Base-by-base conservation (phyloP, 2,797 vertebrate species). In the Lacerta bilineata region DNA sequence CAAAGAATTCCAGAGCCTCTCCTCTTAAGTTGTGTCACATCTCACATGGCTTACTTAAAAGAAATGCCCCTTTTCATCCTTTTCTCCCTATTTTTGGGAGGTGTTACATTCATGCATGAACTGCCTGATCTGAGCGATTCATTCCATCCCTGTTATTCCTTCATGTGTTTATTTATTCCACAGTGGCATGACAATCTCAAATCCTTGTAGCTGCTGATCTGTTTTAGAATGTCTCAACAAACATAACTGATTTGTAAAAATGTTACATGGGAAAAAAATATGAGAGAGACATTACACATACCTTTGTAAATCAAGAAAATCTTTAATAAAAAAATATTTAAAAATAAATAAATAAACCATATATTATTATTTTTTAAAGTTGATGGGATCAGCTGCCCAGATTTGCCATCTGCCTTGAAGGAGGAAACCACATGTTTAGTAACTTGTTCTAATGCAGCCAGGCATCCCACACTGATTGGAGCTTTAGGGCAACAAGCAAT, bases 391-490 rank as follows among this genome's bases (percentile, higher is more conserved):
- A 39, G 76, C 83, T 87, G 84, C 80, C 68, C 0, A 0, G 33
- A n/a, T 39, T 76, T 83, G 15, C 71, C 23, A 50, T 0, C 0
- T 80, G 81, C 66, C 80, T 61, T 27, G 82, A 78, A 91, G 85
- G 85, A 90, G 78, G 86, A 77, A 82, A 55, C 39, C 91, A 64
- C 91, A 84, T 79, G 85, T 59, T 39, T 64, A 68, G 39, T 50
- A 10, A n/a, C 79, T 93, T 86, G 43, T 64, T 55, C 84, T 94
- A 83, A 91, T 68, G 29, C 84, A 69, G 86, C 87, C 0, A 0
- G 86, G 76, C 0, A 0, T 13, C 2, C 1, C 0, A n/a, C 74
- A 2, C 8, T 18, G 41, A 88, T 76, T 61, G 1, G 8, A 29
- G 72, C 86, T 80, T 39, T 3, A 29, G 89, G 89, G 72, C 1